These are phyloP conservation scores for Pantherophis vulpinus DNA, from an alignment of 2,797 vertebrate genomes.

Conservation along the genomic window DNA sequence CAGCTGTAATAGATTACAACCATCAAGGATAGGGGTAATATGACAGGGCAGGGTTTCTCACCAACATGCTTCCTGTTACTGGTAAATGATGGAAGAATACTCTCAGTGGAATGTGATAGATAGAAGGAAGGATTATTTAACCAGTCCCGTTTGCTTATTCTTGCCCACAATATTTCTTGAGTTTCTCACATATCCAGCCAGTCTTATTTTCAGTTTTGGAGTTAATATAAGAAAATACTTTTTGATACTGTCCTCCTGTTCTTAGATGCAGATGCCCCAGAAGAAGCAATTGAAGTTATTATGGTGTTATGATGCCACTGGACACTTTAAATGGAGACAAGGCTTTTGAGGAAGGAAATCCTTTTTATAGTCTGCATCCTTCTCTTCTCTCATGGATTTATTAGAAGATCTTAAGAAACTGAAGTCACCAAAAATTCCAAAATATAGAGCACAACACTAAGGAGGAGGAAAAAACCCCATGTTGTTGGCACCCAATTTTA, in stretches of 20 bases:
- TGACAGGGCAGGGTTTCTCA: background rate
- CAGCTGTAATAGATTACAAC: background rate
- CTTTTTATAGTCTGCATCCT: background rate
- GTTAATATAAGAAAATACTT: background rate
- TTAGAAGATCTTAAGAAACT: background rate
- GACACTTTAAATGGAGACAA: background rate
- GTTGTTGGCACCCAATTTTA: no score
- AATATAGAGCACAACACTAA: background rate
- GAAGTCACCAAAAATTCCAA: background rate
- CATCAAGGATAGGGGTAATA: background rate
- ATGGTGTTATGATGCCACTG: background rate
- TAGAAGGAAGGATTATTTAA: background rate
- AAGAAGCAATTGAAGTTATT: background rate
- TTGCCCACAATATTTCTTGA: background rate
- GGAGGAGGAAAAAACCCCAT: fast-evolving
- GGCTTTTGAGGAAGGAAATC: background rate
- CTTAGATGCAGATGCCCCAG: background rate
- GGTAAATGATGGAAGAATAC: background rate
- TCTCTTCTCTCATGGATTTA: background rate
- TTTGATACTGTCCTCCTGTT: background rate
- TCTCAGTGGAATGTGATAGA: background rate
- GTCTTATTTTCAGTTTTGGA: background rate
- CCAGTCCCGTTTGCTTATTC: background rate
- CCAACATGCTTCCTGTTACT: background rate
- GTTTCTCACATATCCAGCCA: background rate